These are phyloP conservation scores for Mixornis gularis DNA, from an alignment of 2,113 vertebrate species.

Conservation along the genomic window DNA sequence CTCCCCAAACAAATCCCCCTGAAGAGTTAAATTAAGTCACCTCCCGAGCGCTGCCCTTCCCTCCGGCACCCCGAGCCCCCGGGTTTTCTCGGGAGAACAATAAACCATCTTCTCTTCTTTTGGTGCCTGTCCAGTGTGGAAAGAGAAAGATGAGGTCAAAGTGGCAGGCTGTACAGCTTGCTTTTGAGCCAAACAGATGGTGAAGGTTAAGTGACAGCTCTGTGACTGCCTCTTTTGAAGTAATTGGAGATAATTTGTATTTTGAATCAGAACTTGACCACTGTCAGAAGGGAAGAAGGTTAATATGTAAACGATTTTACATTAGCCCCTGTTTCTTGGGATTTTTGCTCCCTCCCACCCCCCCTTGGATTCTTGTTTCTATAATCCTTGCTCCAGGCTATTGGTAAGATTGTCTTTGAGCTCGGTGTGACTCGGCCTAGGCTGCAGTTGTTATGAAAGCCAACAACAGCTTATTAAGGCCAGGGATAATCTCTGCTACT, in stretches of 20 bases:
- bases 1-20: background rate
- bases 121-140: conserved; percentile 48
- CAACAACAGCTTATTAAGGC: conserved; percentile 75
- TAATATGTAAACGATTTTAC: conserved; percentile 96
- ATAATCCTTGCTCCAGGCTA: conserved; percentile 95
- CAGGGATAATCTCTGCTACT: conserved; percentile 72
- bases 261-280: conserved; percentile 90
- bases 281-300: conserved; percentile 86
- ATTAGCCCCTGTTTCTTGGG: conserved; percentile 83
- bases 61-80: background rate
- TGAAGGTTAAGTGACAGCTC: conserved; percentile 97
- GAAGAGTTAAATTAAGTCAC: conserved; percentile 11
- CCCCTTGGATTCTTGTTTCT: conserved; percentile 71
- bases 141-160: conserved; percentile 77
- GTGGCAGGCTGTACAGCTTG: conserved; percentile 80
- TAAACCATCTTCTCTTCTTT: conserved; percentile 39
- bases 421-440: conserved; percentile 66
- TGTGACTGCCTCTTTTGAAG: conserved; percentile 89
- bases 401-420: conserved; percentile 69
- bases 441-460: conserved; percentile 73
- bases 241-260: conserved; percentile 98
- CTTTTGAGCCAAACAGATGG: conserved; percentile 95
- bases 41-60: background rate
- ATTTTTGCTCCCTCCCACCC: conserved; percentile 29
- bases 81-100: conserved; percentile 65